Evolutionary conservation across 2,888 invertebrate genomes (phyloP), one percentile per base, ranked within the genome.

Genomic region (Ecliptopera silaceata): DNA sequence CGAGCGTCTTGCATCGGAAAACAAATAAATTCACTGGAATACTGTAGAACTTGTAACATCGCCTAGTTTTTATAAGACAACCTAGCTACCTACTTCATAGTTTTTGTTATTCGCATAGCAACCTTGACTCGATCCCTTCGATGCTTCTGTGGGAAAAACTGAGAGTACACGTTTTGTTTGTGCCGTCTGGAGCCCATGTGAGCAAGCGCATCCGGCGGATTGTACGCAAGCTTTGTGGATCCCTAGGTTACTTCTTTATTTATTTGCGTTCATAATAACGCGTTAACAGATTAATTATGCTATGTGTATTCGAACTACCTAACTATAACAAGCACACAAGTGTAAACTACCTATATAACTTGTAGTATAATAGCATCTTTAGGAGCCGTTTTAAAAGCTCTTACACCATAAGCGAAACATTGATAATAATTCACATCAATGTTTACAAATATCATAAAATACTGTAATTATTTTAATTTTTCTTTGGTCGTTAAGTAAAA

Each of bases 121-220:
- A 82, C 89, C 88, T 88, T 86, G 87, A 84, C 77, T 83, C 76
- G 81, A 76, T 80, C 81, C 85, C 83, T 79, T 80, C 74, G 71
- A 79, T 72, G 79, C 71, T 78, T 81, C 84, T 89, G 90, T 90
- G 89, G 88, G 88, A 89, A 88, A 83, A 75, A 79, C 74, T 71
- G 75, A 73, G 80, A 78, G 76, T 80, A 77, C 79, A 80, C 80
- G 75, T 81, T 84, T 81, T 77, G 77, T 79, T 81, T 78, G 54
- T 79, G 77, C 79, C 85, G 88, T 86, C 86, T 89, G 90, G 83
- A 77, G 77, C 69, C 83, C 90, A 90, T 88, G 84, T 90, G 90
- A 90, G 86, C 77, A 68, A 68, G 70, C 82, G 84, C 85, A 87
- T 88, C 88, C 88, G 88, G 86, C 79, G 69, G 70, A 74, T 72